Conservation (phyloP, 2,113 vertebrate species). For the Copsychus sechellarum region DNA sequence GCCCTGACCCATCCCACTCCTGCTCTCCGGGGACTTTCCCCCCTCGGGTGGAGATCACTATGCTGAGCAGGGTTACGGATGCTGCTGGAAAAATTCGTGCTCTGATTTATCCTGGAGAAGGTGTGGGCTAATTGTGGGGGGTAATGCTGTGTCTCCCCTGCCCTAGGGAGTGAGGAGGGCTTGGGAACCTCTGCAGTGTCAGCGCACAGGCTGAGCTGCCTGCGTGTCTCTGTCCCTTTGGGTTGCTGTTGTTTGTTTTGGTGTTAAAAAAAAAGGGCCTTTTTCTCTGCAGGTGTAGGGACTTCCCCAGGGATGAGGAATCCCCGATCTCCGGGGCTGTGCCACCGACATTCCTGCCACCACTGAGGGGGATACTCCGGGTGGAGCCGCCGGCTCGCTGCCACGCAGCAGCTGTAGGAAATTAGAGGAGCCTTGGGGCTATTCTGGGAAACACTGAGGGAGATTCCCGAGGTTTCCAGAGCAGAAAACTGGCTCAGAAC, state of each 20-base stretch:
- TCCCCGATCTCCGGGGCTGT: not conserved
- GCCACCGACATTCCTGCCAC: not conserved
- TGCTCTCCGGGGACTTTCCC: accelerated
- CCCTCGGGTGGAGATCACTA: not conserved
- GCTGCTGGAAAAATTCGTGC: not conserved
- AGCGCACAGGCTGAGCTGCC: not conserved
- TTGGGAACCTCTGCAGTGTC: accelerated
- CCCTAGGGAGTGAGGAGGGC: not conserved
- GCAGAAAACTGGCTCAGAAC: conserved; percentile 28
- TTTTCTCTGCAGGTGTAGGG: not conserved
- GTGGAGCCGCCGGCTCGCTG: not conserved
- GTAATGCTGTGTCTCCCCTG: not conserved
- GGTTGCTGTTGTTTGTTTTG: not conserved
- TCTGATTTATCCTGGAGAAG: not conserved
- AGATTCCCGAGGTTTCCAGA: conserved; percentile 39
- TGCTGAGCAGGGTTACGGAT: accelerated
- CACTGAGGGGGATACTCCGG: not conserved
- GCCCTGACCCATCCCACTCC: not conserved
- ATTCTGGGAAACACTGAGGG: conserved; percentile 44
- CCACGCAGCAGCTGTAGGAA: not conserved
- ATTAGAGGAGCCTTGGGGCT: conserved; percentile 31
- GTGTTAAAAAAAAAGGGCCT: not conserved
- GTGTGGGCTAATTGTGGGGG: not conserved
- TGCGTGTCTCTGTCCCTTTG: not conserved
- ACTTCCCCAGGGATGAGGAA: not conserved